A percentile compares a stretch with the other conserved stretches of the same genome.
phyloP scores from a whole-genome alignment of 2,113 vertebrate species.

The Manacus vitellinus region DNA sequence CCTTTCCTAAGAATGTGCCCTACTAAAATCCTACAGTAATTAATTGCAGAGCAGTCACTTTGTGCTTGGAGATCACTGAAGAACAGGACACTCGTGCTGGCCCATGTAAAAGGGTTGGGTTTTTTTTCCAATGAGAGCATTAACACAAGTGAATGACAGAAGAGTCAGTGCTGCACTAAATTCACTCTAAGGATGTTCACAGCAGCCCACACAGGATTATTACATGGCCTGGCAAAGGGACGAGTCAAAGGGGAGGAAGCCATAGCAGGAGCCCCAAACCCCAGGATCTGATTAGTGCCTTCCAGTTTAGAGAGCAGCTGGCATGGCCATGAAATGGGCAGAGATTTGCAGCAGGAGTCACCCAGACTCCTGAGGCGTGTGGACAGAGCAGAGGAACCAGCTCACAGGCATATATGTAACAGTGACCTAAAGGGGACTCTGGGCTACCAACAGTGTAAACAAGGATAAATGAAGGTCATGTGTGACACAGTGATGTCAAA shows the following conservation, averaged over 20 bases:
- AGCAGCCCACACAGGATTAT: background rate
- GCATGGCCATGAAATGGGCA: background rate
- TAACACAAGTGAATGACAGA: background rate
- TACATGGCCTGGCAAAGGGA: background rate
- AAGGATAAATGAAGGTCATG: background rate
- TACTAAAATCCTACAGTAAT: background rate
- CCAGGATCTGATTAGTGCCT: background rate
- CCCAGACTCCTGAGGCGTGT: accelerated
- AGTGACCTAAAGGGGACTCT: accelerated
- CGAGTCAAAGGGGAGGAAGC: background rate
- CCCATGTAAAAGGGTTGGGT: background rate
- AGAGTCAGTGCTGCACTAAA: background rate
- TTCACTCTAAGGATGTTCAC: background rate
- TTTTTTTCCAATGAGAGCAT: background rate
- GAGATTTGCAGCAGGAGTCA: background rate
- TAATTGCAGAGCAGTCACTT: background rate
- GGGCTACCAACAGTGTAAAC: background rate
- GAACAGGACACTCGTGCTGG: background rate
- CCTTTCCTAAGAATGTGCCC: background rate
- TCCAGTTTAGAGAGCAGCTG: background rate
- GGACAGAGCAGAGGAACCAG: background rate
- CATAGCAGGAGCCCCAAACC: background rate
- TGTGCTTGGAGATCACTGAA: background rate
- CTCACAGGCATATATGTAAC: background rate
- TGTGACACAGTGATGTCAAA: background rate